A percentile compares a stretch with the other conserved stretches of the same genome.
phyloP scores from a whole-genome alignment of 2,113 vertebrate genomes.

The Rana temporaria region DNA sequence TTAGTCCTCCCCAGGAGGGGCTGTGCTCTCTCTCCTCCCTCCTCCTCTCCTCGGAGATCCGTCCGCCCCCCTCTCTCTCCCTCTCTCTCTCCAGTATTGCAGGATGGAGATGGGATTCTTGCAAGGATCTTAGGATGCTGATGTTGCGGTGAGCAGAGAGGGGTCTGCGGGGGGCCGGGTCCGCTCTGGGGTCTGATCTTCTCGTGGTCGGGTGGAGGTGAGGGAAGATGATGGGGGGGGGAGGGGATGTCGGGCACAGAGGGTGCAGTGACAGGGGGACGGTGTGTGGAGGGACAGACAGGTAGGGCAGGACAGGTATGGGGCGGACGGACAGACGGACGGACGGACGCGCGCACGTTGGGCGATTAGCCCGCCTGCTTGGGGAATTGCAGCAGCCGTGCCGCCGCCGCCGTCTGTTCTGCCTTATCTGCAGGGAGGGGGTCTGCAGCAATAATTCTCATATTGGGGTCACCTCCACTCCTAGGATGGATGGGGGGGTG shows the following conservation, averaged over 20 bases:
- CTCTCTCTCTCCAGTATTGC: neutral
- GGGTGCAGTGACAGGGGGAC: neutral
- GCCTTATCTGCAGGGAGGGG: neutral
- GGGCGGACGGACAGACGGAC: neutral
- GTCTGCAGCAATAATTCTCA: neutral
- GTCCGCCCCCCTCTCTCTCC: neutral
- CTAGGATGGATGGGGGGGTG: neutral
- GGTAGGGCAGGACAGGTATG: neutral
- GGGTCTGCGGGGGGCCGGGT: neutral
- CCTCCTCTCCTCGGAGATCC: neutral
- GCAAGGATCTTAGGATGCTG: slow-evolving; percentile 22
- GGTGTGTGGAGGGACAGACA: no score
- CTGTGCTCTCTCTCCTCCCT: neutral
- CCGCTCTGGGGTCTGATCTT: neutral
- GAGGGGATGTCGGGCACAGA: no score
- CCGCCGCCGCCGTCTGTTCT: neutral
- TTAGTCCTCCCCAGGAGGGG: neutral
- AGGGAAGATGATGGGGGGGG: no score
- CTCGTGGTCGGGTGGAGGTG: neutral
- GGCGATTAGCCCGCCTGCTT: neutral
- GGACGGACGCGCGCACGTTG: no score
- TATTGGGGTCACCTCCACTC: neutral
- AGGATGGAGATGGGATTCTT: slow-evolving; percentile 4
- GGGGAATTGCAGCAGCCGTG: neutral
- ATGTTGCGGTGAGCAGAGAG: slow-evolving; percentile 5